phyloP scores from a whole-genome alignment of 2,888 invertebrate genomes.

The Mythimna vitellina region DNA sequence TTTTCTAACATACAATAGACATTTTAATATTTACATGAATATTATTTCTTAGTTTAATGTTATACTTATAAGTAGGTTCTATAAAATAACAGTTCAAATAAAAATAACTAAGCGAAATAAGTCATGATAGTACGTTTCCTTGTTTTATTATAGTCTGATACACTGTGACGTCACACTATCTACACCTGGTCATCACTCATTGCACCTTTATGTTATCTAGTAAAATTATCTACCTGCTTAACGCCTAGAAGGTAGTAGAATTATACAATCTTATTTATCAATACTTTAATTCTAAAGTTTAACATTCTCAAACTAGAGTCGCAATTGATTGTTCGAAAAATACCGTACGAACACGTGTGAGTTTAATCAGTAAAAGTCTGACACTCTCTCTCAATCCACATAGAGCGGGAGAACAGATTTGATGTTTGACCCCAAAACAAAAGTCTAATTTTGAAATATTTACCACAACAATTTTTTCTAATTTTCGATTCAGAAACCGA shows the following conservation, averaged over 20 bases:
- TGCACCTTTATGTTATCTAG: constrained; percentile 12
- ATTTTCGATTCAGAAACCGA: not conserved
- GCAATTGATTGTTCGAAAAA: no score
- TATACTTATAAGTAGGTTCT: no score
- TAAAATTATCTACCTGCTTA: not conserved
- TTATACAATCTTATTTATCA: not conserved
- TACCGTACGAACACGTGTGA: no score
- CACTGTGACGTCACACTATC: constrained; percentile 18
- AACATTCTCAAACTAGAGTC: not conserved
- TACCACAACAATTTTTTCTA: no score
- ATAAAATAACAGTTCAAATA: not conserved
- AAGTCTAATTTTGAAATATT: no score
- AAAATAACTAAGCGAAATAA: constrained; percentile 5
- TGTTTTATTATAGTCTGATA: constrained; percentile 1
- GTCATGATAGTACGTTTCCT: not conserved
- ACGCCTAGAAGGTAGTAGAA: not conserved
- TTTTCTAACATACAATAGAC: constrained; percentile 15
- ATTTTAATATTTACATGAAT: constrained; percentile 34
- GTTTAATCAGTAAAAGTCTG: not conserved
- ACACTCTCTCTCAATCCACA: no score
- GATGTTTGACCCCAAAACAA: no score
- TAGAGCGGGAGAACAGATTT: no score
- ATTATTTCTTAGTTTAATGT: no score
- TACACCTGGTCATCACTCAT: constrained; percentile 21
- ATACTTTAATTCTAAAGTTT: not conserved